A percentile compares a stretch with the other conserved stretches of the same genome.
phyloP scores from a whole-genome alignment of 1,140 invertebrate genomes.

The Portunus trituberculatus region DNA sequence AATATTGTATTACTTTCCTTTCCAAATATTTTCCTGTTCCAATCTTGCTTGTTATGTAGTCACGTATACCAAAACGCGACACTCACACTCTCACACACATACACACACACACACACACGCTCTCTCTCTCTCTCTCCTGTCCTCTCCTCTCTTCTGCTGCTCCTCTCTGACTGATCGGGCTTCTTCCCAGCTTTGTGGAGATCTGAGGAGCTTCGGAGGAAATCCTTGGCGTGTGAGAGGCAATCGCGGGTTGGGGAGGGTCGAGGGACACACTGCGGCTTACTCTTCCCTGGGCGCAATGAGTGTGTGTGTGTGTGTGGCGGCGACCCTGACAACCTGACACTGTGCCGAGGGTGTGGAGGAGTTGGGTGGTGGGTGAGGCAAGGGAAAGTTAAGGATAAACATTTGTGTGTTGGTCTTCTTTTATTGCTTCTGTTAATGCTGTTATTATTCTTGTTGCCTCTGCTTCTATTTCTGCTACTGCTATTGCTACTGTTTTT shows the following conservation, averaged over 20 bases:
- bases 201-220: background rate
- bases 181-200: conserved; percentile 7
- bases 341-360: background rate
- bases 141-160: background rate
- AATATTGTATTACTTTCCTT: background rate
- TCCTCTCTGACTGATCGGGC: background rate
- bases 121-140: background rate
- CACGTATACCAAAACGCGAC: too few species aligned
- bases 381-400: background rate
- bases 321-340: background rate
- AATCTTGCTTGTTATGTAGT: too few species aligned
- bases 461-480: too few species aligned
- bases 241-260: background rate
- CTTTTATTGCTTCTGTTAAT: background rate
- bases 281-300: background rate
- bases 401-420: background rate
- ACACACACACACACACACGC: too few species aligned
- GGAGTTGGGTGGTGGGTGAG: background rate
- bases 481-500: too few species aligned
- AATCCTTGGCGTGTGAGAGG: background rate
- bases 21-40: background rate
- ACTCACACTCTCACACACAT: too few species aligned
- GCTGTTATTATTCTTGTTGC: too few species aligned
- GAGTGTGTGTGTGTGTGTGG: background rate
- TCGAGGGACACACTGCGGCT: background rate